A percentile compares a stretch with the other conserved stretches of the same genome.
Evolutionary conservation across 37 sponge, comb jelly and placozoan genomes (phyloP).

Genomic region (Oopsacas minuta): DNA sequence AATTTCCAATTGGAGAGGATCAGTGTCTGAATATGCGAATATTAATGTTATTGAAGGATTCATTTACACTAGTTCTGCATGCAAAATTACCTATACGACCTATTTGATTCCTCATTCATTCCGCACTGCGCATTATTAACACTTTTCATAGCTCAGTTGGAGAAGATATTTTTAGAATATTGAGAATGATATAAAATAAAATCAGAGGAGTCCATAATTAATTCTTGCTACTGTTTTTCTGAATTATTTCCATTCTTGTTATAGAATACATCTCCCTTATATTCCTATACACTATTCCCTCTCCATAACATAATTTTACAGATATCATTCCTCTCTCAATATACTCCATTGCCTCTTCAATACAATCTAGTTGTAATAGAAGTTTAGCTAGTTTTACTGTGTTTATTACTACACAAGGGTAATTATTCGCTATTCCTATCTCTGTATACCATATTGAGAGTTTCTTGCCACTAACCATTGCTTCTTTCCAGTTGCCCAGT

Average conservation of each 20-base stretch:
- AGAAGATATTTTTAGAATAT: too few species aligned
- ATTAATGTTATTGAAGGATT: too few species aligned
- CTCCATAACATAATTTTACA: background rate
- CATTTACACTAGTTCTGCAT: too few species aligned
- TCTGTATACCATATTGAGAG: background rate
- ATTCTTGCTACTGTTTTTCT: background rate
- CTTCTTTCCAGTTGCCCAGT: conserved; percentile 4
- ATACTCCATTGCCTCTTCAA: background rate
- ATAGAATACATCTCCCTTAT: background rate
- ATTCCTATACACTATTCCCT: background rate
- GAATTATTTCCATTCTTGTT: background rate
- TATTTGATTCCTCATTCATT: too few species aligned
- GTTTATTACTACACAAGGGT: background rate
- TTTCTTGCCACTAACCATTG: background rate
- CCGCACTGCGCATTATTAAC: too few species aligned
- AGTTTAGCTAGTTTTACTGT: background rate
- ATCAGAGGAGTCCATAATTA: too few species aligned
- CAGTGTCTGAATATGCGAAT: too few species aligned
- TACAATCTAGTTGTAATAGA: background rate
- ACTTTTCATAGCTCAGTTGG: too few species aligned
- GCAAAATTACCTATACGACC: too few species aligned
- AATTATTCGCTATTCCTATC: background rate
- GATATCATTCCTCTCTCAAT: background rate
- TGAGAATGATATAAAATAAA: too few species aligned
- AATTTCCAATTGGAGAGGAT: too few species aligned